Evolutionary conservation across 2,888 invertebrate species (phyloP), one percentile per base, ranked within the genome.

Genomic region (Amorpha juglandis): DNA sequence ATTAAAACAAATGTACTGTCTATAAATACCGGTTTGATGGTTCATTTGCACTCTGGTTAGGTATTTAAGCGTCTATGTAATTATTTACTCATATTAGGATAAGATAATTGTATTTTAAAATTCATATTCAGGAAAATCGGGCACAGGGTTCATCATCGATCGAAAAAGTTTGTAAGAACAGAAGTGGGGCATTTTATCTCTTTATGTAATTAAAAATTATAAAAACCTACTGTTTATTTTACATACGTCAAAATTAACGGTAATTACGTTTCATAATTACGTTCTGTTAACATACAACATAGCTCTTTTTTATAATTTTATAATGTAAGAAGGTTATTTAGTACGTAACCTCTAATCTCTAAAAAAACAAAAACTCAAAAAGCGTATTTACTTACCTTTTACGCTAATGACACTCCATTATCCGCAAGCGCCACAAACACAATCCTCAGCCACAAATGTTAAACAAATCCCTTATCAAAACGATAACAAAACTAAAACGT

Each of bases 391-490:
- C 89, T 89, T 76, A 91, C 91, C 88, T 88, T 81, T 77, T 75
- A 77, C 79, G 78, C 76, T 88, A 91, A 87, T 87, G 84, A 80
- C 84, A 89, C 84, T 88, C 89, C 91, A 91, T 92, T 83, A 82
- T 82, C 76, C 76, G 70, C 68, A 69, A 74, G 71, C 76, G 71
- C 78, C 76, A 79, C 74, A 76, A 69, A 75, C 78, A 77, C 74
- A 72, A 79, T 80, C 76, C 74, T 71, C 64, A 72, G 71, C 70
- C 71, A 77, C 76, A 76, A 74, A 78, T 76, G 74, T 74, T 78
- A 78, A 82, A 78, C 75, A 74, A 74, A 73, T 78, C 74, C 74
- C 74, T 81, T 82, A 83, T 81, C 80, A 81, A 75, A 71, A 74
- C 75, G 75, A 77, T 80, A 85, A 79, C 76, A 63, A 71, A 75